Percentiles rank a stretch among this genome's conserved stretches.
Conservation (phyloP, 2,888 invertebrate species). For the Melanotus villosus region DNA sequence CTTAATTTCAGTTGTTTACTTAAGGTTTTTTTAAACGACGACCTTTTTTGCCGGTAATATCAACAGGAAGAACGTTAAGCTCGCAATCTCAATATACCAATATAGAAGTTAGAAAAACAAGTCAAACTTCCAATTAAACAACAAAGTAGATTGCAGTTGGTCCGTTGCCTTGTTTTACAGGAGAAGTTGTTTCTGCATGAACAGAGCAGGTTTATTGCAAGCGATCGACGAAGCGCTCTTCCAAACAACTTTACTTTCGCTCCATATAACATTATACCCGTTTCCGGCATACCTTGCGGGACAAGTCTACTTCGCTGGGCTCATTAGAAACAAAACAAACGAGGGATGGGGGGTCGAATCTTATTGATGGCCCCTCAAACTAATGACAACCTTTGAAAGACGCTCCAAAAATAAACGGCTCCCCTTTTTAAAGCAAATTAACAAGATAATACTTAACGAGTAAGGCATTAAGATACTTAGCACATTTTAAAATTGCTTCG, state of each 20-base stretch:
- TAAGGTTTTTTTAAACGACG: too few relatives aligned
- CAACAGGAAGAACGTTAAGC: background rate
- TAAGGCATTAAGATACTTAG: constrained; percentile 23
- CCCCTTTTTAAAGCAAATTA: constrained; percentile 27
- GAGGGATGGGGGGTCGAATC: constrained; percentile 19
- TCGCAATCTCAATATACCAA: constrained; percentile 1
- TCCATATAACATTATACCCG: constrained; percentile 53
- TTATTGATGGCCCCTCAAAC: constrained; percentile 32
- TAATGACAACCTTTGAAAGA: constrained; percentile 40
- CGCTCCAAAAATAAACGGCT: constrained; percentile 24
- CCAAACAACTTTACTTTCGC: constrained; percentile 55
- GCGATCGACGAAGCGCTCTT: constrained; percentile 52
- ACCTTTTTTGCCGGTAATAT: too few relatives aligned
- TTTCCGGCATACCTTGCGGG: constrained; percentile 40
- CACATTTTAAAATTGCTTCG: constrained; percentile 14
- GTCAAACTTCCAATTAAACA: constrained; percentile 34
- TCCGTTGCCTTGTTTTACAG: constrained; percentile 41
- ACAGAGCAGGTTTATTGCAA: constrained; percentile 54
- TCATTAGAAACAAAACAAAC: constrained; percentile 47
- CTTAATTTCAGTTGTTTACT: too few relatives aligned
- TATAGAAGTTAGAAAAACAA: constrained; percentile 8
- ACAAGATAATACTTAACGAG: constrained; percentile 34
- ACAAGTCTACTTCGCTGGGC: constrained; percentile 34
- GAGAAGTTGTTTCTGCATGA: constrained; percentile 51
- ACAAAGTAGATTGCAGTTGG: constrained; percentile 40